phyloP scores from a whole-genome alignment of 2,888 invertebrate species.

The Anarsia innoxiella region DNA sequence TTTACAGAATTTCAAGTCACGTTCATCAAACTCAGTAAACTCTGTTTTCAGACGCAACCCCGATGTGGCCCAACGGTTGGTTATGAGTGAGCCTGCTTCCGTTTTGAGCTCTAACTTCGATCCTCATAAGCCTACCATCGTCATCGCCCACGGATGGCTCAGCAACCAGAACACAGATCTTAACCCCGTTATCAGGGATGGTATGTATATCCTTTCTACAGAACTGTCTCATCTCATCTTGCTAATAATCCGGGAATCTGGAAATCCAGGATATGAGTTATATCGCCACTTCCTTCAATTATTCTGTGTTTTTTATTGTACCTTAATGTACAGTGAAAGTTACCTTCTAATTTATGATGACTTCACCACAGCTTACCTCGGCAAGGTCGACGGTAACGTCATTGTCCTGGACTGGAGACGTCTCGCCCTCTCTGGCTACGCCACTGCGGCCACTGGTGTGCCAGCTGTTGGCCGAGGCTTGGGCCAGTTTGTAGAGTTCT shows the following conservation, averaged over 20 bases:
- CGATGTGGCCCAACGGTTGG: conserved; percentile 24
- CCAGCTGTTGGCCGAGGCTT: conserved; percentile 37
- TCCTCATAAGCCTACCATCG: conserved; percentile 27
- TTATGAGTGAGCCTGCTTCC: conserved; percentile 29
- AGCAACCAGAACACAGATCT: conserved; percentile 25
- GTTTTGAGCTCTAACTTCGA: conserved; percentile 35
- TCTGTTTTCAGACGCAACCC: conserved; percentile 31
- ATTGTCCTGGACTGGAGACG: conserved; percentile 43
- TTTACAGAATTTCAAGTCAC: neutral
- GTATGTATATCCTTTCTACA: too few relatives aligned
- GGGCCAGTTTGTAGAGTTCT: conserved; percentile 36
- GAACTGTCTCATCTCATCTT: too few relatives aligned
- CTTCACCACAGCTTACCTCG: conserved; percentile 33
- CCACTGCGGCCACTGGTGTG: conserved; percentile 33
- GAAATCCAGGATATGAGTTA: neutral
- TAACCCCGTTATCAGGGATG: conserved; percentile 27
- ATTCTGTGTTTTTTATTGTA: too few relatives aligned
- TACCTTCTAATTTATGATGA: too few relatives aligned
- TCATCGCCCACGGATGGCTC: conserved; percentile 44
- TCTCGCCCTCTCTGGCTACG: conserved; percentile 32
- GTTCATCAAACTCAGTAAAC: neutral
- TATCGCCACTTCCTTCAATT: neutral
- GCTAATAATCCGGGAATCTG: too few relatives aligned
- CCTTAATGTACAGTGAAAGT: neutral
- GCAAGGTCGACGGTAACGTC: conserved; percentile 32